Conservation (phyloP, 2,113 vertebrate species). For the Benitochromis conjunctus region DNA sequence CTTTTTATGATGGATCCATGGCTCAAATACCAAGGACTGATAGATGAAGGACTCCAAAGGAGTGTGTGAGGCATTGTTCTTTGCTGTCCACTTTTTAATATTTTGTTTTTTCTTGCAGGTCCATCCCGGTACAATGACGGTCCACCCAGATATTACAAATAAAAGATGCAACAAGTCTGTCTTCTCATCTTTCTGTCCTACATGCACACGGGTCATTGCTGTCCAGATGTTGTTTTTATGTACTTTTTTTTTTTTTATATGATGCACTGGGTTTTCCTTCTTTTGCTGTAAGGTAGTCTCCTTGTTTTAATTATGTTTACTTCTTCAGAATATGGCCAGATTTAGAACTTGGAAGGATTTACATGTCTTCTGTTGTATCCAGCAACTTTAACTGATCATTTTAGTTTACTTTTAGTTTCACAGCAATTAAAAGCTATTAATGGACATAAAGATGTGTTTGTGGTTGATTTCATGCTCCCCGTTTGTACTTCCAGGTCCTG, state of each 20-base stretch:
- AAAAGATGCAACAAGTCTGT: background rate
- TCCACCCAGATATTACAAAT: slow-evolving; percentile 62
- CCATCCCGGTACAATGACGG: slow-evolving; percentile 44
- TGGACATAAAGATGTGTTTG: background rate
- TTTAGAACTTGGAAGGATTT: background rate
- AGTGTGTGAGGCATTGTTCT: background rate
- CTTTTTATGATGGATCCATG: background rate
- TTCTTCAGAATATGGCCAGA: background rate
- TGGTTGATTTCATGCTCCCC: background rate
- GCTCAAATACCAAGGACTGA: background rate
- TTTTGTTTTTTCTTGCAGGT: slow-evolving; percentile 41
- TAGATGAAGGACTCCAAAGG: background rate
- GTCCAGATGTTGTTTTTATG: background rate
- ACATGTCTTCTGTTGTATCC: background rate
- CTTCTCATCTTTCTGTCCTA: background rate
- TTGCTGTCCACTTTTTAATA: background rate
- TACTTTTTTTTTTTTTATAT: background rate
- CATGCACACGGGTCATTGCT: background rate
- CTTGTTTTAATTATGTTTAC: background rate
- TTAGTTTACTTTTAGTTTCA: background rate
- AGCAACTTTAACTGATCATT: background rate
- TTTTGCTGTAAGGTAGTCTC: background rate
- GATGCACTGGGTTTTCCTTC: background rate
- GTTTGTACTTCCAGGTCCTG: background rate
- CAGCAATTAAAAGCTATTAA: slow-evolving; percentile 20